Evolutionary conservation across 2,888 invertebrate genomes (phyloP), one percentile per base, ranked within the genome.

Genomic region (Acleris literana): DNA sequence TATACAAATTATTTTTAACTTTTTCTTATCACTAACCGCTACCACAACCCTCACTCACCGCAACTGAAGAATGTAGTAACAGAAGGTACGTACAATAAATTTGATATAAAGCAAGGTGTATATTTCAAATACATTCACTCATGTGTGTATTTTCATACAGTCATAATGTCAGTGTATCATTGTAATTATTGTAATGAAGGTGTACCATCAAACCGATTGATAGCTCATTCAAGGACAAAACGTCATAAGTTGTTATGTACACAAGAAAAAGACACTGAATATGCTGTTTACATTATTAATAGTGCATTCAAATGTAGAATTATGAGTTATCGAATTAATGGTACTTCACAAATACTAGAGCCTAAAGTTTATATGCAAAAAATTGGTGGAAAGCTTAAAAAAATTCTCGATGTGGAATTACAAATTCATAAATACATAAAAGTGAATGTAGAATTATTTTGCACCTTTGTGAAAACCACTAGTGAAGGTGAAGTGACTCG

Each of bases 181-280:
- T 22, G 18, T 17, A 7, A 54, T 7, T 54, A 5, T 25, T 54
- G 54, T 39, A 54, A 54, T 54, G 54, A 54, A 39, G 54, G 17
- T 39, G 17, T 54, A 4, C 33, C 54, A 5, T 18, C 55, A 16
- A 43, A 43, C 33, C 54, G 22, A 5, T 25, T 63, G 3, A 39
- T 33, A 17, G 51, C 20, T n/a, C 59, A 60, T 51, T 63, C 48
- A 18, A 55, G 22, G n/a, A 55, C 33, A 17, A 67, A 67, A 58
- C 55, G 33, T 33, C 33, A 68, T 44, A 68, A 68, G 52, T 52
- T 68, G 11, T 49, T 68, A 18, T 68, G 68, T 53, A 55, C 44
- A n/a, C 62, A 65, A 68, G 46, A 63, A 33, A 55, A 39, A 43
- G 65, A 33, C 9, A 33, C 3, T 3, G 13, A 33, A 33, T 33